These are phyloP conservation scores for Zaprionus africanus DNA, from an alignment of 1,140 invertebrate species.

Conservation along the genomic window DNA sequence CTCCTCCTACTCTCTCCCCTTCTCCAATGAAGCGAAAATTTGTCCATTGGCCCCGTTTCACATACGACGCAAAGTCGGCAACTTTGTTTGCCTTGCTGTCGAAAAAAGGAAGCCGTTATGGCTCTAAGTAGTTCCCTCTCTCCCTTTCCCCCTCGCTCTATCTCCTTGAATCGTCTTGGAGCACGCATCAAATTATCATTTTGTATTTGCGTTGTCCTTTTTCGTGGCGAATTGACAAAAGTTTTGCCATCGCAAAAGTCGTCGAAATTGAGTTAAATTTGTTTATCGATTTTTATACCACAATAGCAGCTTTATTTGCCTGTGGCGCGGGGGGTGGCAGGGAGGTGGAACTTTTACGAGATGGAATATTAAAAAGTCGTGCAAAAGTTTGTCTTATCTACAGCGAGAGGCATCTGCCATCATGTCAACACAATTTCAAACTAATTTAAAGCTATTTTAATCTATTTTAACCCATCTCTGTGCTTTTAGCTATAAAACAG, in stretches of 20 bases:
- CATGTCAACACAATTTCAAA: neutral
- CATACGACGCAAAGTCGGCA: conserved; percentile 28
- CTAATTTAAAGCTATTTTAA: neutral
- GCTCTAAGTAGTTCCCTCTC: too few relatives aligned
- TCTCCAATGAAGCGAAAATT: conserved; percentile 7
- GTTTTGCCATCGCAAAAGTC: conserved; percentile 17
- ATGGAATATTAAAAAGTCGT: neutral
- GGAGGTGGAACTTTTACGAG: neutral
- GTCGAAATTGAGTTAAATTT: conserved; percentile 42
- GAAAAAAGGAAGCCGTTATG: neutral
- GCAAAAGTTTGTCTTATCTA: neutral
- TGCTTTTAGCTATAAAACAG: neutral
- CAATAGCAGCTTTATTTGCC: conserved; percentile 22
- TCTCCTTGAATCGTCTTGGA: conserved; percentile 16
- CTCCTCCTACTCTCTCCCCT: neutral
- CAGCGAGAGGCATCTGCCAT: neutral
- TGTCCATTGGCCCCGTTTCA: conserved; percentile 32
- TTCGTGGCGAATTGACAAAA: conserved; percentile 21
- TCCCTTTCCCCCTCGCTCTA: neutral
- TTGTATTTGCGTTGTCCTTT: conserved; percentile 21
- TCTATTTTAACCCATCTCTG: neutral
- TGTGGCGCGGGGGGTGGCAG: neutral
- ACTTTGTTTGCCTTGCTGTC: conserved; percentile 7
- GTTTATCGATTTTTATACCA: conserved; percentile 57
- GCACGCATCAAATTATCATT: conserved; percentile 38